Evolutionary conservation across 2,888 invertebrate genomes (phyloP), one percentile per base, ranked within the genome.

Genomic region (Drosophila colorata): DNA sequence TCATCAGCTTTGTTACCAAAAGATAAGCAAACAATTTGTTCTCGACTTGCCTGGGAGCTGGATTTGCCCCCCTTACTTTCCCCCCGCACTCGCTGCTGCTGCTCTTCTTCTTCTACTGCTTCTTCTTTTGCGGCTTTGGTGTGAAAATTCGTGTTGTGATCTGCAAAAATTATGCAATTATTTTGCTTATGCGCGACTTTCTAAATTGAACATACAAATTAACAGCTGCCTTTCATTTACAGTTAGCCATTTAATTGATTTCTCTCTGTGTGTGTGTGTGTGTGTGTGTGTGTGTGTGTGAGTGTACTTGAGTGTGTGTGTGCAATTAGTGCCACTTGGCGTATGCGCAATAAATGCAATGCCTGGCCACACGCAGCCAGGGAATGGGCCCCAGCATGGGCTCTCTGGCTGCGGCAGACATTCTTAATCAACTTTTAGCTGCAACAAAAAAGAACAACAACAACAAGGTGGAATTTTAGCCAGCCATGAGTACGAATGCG

Each of bases 1-100:
- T 85, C 80, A 80, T 85, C 80, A 80, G 75, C 80, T 74, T 81
- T 74, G 78, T 74, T 78, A 65, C 61, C 74, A 14, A 79, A 76
- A 85, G 82, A 85, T 80, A 81, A 85, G 79, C 77, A 71, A 77
- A 80, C 80, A 83, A 83, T 82, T 81, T 81, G 84, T 81, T 80
- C 71, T 69, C 31, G 3, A 33, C 23, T n/a, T 13, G 63, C 56
- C 59, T 70, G 63, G 41, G 37, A 70, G 57, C 63, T n/a, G 11
- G 28, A 31, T 58, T 3, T 11, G 5, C 33, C 40, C 56, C n/a
- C 13, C 20, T 7, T 6, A 25, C 8, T 8, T 25, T 7, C 18
- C 11, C 8, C 1, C 18, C 7, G n/a, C 14, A 16, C 14, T 11
- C 16, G n/a, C 23, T 13, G 11, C 41, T 14, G n/a, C 9, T 35